Base-by-base conservation (phyloP, 1,140 invertebrate species). In the Ips nitidus region DNA sequence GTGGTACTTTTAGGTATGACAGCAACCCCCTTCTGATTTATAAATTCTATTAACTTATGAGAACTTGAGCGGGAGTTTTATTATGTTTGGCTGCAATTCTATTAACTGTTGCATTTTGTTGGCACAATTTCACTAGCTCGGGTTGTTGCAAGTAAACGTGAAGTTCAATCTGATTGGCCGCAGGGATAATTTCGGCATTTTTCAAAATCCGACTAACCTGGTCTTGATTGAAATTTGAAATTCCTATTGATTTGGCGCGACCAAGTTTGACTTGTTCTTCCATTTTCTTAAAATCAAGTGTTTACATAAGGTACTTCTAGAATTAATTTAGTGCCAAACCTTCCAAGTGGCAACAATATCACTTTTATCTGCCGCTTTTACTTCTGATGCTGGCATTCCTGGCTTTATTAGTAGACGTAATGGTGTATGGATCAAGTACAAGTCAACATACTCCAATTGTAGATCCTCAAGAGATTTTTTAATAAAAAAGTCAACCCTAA, bases 1-100 rank as follows among this genome's bases (percentile, higher is more conserved):
- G 88, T 92, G 0, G 87, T 87, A 79, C 92, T 94, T 82, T 96
- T 97, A 52, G 94, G 94, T 77, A 97, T 94, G 37, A 91, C 90
- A 47, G 87, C 82, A 3, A 94, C 81, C 7, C 87, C 88, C 56
- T 87, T 83, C 78, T 94, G 88, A 0, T 94, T 76, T 55, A 92
- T 83, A 80, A 90, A 91, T 47, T n/a, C n/a, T n/a, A n/a, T n/a
- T n/a, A n/a, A n/a, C 90, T 84, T 0, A 97, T 78, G 52, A 95
- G 81, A 53, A 97, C 81, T 83, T 95, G 93, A 1, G 91, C 93
- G 4, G 90, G 80, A 1, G 88, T 87, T 79, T 90, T 93, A 4
- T 83, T 81, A 76, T 93, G 85, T n/a, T 84, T 84, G 2, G 83
- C 75, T 0, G 92, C 90, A 50, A 95, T 87, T 72, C 87, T 81